phyloP scores from a whole-genome alignment of 2,888 invertebrate genomes.

The Macropis europaea region DNA sequence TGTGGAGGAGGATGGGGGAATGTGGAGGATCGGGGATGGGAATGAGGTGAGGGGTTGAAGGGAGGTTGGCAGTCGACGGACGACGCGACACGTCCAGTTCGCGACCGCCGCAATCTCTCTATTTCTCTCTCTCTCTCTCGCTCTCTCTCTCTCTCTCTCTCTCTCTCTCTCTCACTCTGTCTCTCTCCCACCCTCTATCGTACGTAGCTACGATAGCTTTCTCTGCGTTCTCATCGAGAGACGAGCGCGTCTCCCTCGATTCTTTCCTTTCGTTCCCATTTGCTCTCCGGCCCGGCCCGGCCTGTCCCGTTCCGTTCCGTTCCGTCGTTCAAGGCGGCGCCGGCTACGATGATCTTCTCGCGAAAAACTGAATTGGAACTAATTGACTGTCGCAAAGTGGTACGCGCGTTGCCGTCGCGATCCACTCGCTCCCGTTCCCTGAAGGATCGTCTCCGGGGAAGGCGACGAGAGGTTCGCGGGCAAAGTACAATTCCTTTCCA shows the following conservation, averaged over 20 bases:
- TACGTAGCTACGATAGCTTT: too few species aligned
- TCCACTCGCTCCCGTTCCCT: background rate
- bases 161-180: too few species aligned
- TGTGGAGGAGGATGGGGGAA: background rate
- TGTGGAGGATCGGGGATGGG: background rate
- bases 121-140: conserved; percentile 34
- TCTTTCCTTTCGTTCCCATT: conserved; percentile 25
- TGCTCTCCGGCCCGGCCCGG: background rate
- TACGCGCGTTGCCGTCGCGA: background rate
- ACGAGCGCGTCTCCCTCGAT: conserved; percentile 59
- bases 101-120: conserved; percentile 37
- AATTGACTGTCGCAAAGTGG: conserved; percentile 57
- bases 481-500: background rate
- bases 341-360: conserved; percentile 14
- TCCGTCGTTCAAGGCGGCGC: background rate
- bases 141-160: conserved; percentile 41
- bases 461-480: background rate
- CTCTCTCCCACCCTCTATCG: too few species aligned
- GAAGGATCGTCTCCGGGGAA: background rate
- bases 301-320: background rate
- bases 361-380: conserved; percentile 54
- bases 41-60: background rate
- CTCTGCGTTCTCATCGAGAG: conserved; percentile 68
- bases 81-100: conserved; percentile 40
- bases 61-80: conserved; percentile 58